Evolutionary conservation across 2,888 invertebrate species (phyloP).

Genomic region (Eupithecia insigniata): DNA sequence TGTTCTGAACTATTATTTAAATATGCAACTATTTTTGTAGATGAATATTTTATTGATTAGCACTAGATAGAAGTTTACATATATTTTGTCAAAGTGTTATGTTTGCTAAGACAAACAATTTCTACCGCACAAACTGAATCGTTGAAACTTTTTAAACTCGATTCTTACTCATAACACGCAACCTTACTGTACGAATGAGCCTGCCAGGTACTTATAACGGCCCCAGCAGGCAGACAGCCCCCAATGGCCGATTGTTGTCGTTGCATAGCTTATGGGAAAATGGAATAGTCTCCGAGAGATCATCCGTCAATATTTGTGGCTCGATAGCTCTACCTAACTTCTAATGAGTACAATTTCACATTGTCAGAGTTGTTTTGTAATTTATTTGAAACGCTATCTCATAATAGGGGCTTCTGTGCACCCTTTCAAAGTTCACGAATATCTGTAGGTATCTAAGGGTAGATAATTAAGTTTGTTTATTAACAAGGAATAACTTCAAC

Average conservation of each 20-base stretch:
- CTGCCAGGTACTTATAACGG: conserved; percentile 9
- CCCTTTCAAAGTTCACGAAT: neutral
- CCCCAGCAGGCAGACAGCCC: neutral
- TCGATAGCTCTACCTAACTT: conserved; percentile 10
- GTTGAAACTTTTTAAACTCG: conserved; percentile 54
- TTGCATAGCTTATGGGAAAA: conserved; percentile 47
- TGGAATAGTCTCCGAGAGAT: conserved; percentile 50
- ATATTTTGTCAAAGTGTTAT: conserved; percentile 79
- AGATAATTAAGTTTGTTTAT: conserved; percentile 3
- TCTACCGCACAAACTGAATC: conserved; percentile 68
- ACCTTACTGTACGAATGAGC: conserved; percentile 44
- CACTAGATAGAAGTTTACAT: conserved; percentile 78
- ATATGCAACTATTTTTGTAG: conserved; percentile 84
- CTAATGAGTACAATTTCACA: conserved; percentile 6
- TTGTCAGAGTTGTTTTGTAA: conserved; percentile 12
- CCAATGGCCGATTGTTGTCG: conserved; percentile 44
- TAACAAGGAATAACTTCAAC: conserved; percentile 13
- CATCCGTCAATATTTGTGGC: conserved; percentile 4
- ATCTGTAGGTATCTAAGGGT: neutral
- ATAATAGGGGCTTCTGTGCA: neutral
- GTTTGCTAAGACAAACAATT: conserved; percentile 71
- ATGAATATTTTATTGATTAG: conserved; percentile 80
- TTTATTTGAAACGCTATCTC: conserved; percentile 6
- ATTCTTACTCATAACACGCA: conserved; percentile 48
- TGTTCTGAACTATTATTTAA: conserved; percentile 68